Evolutionary conservation across 2,113 vertebrate species (phyloP).

Genomic region (cat (Felis catus)): F.catus_Fca126_mat1.0 CM031415.1:14148001-14148500

Average conservation of each 20-base stretch:
- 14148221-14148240: neutral
- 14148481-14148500: no score
- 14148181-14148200: no score
- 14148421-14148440: no score
- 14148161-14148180: no score
- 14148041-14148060: neutral
- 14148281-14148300: neutral
- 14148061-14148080: neutral
- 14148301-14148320: constrained; percentile 2
- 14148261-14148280: neutral
- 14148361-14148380: neutral
- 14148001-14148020: neutral
- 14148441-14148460: no score
- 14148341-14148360: neutral
- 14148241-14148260: neutral
- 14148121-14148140: no score
- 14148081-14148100: neutral
- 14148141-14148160: no score
- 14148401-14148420: no score
- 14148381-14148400: neutral
- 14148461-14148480: no score
- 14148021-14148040: neutral
- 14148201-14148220: no score
- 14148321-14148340: neutral
- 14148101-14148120: no score